Evolutionary conservation across 2,113 vertebrate genomes (phyloP), one percentile per base, ranked within the genome.

Genomic region (Syrrhaptes paradoxus): DNA sequence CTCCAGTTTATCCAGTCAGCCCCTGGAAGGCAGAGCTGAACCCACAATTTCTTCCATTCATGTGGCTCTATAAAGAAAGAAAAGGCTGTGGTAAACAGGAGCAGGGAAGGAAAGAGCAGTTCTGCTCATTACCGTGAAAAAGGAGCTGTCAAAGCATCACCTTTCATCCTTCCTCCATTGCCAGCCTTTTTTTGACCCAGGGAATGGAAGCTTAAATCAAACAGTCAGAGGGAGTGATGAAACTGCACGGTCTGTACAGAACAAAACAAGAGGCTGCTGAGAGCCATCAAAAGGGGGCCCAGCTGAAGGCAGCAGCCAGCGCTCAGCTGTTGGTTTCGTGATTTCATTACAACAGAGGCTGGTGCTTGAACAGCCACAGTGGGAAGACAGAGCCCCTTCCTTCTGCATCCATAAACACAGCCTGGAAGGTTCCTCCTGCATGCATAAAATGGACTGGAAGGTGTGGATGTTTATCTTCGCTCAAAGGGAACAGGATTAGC

Each of bases 261-360:
- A 96, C 96, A 93, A 90, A 86, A 88, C 95, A 59, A 93, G 90
- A 92, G 94, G 85, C 72, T 74, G 86, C 29, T 45, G 85, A 65
- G 36, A 87, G 85, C 59, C 25, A 95, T 76, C 95, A 78, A 76
- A 92, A 32, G 71, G 85, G 77, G 90, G 82, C 63, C 97, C 98
- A 97, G 97, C 97, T 96, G 90, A 97, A 97, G 95, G 96, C 97
- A 97, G 96, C 84, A 70, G 96, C 95, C 97, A 98, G 95, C 96
- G 89, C 94, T 97, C 85, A 46, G 82, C 96, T 97, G 95, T 95
- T 97, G 96, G 95, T 95, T 97, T 54, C 96, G 81, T 66, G 87
- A 52, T 82, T 94, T 84, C 83, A 36, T 90, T 83, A 73, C 13
- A 10, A 48, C 90, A 78, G 84, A 77, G 54, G 48, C 85, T 87